Base-by-base conservation (phyloP, 2,797 vertebrate species). In the Alectoris magna region DNA sequence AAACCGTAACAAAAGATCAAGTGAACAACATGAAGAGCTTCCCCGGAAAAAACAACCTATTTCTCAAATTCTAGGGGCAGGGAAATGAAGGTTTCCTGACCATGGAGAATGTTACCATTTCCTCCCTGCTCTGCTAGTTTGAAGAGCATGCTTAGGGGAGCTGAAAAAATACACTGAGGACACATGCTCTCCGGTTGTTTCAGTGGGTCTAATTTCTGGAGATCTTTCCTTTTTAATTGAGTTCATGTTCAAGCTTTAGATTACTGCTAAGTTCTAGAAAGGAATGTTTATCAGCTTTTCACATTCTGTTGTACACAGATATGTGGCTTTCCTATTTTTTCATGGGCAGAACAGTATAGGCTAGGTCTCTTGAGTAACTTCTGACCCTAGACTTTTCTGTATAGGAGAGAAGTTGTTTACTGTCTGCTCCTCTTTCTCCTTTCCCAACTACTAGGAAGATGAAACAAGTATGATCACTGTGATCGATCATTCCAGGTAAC, bases 181-280 rank as follows among this genome's bases (percentile, higher is more conserved):
- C 4, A 3, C 27, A 3, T 34, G 29, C 34, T 74, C 14, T 1
- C 55, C 53, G 27, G 6, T n/a, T 73, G 11, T 64, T 62, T 66
- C 43, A 34, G 11, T 36, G 62, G 11, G 11, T 41, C 41, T 44
- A 18, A 60, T 14, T 56, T 69, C 26, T 83, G 26, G 21, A 26
- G n/a, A 26, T 19, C 64, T 70, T 59, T 23, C 73, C 10, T 1
- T 62, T 64, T 66, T 72, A 49, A 26, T 36, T 53, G 26, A 15
- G n/a, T 27, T 13, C 1, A 0, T 21, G 23, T 38, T 76, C 44
- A 66, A 0, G 1, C 29, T 70, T 16, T 58, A 38, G 29, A 6
- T 56, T 12, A 68, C 10, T 14, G 3, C 22, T 21, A 21, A 49
- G 16, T 43, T 46, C 11, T 26, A 24, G 72, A 51, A 44, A 70